A percentile compares a stretch with the other conserved stretches of the same genome.
Conservation (phyloP, 2,888 invertebrate genomes). For the Laspeyria flexula region DNA sequence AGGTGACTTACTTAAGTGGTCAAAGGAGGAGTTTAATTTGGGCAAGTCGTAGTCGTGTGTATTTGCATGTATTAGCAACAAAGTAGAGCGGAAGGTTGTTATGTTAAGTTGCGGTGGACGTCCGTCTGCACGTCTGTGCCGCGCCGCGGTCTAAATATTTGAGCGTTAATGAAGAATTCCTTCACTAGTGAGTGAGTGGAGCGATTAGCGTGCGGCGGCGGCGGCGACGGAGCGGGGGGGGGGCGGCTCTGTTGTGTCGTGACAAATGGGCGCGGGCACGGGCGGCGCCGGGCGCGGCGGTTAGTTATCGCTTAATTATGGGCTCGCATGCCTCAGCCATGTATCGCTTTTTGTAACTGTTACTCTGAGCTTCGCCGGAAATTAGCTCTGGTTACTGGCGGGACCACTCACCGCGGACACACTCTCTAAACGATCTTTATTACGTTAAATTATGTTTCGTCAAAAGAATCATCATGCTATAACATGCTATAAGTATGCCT, state of each 20-base stretch:
- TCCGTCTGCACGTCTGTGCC: constrained; percentile 2
- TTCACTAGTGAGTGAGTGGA: constrained; percentile 14
- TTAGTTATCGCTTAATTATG: constrained; percentile 44
- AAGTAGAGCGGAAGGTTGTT: constrained; percentile 6
- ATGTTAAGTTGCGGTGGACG: constrained; percentile 29
- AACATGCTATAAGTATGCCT: too few species aligned
- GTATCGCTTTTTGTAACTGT: constrained; percentile 23
- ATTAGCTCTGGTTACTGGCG: constrained; percentile 1
- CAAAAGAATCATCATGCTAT: too few species aligned
- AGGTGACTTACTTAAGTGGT: constrained; percentile 16
- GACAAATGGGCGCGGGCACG: constrained; percentile 40
- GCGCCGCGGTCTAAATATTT: constrained; percentile 23
- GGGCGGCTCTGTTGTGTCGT: constrained; percentile 38
- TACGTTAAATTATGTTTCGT: too few species aligned
- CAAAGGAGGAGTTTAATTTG: constrained; percentile 27
- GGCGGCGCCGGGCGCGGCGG: constrained; percentile 20
- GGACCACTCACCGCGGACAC: not conserved
- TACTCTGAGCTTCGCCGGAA: not conserved
- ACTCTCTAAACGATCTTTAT: too few species aligned
- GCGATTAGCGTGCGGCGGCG: constrained; percentile 32
- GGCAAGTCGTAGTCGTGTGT: not conserved
- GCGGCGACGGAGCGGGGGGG: not conserved
- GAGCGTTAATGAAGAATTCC: constrained; percentile 47
- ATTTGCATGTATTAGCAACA: not conserved
- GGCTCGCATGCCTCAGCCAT: constrained; percentile 30